Evolutionary conservation across 2,888 invertebrate species (phyloP).

Genomic region (Suillia variegata): DNA sequence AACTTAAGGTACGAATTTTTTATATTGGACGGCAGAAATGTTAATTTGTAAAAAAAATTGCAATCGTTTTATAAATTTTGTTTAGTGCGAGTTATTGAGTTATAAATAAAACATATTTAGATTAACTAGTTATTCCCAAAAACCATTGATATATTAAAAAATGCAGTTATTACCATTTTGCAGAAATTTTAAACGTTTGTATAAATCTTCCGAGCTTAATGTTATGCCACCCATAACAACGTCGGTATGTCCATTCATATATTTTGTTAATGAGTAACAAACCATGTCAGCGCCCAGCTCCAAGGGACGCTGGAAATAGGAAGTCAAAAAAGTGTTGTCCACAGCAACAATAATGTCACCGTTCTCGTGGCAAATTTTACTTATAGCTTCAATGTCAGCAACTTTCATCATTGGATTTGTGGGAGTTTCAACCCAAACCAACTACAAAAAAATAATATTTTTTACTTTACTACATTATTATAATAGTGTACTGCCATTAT

Average conservation of each 20-base stretch:
- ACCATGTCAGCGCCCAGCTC: constrained; percentile 90
- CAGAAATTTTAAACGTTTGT: constrained; percentile 76
- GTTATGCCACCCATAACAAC: constrained; percentile 93
- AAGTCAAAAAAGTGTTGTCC: constrained; percentile 93
- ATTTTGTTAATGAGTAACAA: constrained; percentile 93
- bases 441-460: constrained; percentile 58
- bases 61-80: too few species aligned
- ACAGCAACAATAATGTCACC: constrained; percentile 72
- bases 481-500: too few species aligned
- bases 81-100: neutral
- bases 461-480: neutral
- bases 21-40: too few species aligned
- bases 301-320: constrained; percentile 90
- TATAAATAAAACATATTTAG: neutral
- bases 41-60: too few species aligned
- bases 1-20: too few species aligned
- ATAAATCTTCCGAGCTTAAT: constrained; percentile 74
- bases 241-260: constrained; percentile 98
- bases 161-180: constrained; percentile 77
- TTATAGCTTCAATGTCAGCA: constrained; percentile 79
- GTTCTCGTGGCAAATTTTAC: constrained; percentile 66
- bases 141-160: neutral
- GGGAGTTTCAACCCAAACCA: constrained; percentile 94
- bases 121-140: neutral
- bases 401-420: constrained; percentile 94